phyloP scores from a whole-genome alignment of 2,113 vertebrate genomes.

The Chamaetylas fuelleborni region DNA sequence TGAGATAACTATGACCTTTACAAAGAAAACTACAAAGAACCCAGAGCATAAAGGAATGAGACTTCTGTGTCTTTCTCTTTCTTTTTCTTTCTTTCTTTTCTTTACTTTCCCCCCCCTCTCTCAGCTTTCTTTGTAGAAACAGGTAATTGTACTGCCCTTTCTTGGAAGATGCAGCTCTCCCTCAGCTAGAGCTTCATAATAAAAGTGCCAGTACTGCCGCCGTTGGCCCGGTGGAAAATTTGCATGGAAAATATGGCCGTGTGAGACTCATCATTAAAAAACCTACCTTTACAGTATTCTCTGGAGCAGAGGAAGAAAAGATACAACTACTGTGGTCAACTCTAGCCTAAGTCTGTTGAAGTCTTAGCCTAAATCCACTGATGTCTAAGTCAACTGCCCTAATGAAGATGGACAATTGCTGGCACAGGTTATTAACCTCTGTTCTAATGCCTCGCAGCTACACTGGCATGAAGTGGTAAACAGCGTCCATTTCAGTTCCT shows the following conservation, averaged over 20 bases:
- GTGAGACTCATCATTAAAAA: neutral
- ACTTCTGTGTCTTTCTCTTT: constrained; percentile 1
- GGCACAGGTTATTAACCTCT: neutral
- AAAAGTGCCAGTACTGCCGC: neutral
- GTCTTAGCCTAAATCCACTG: neutral
- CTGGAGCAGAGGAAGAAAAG: neutral
- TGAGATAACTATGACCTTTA: constrained; percentile 51
- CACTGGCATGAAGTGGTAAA: neutral
- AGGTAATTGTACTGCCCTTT: constrained; percentile 30
- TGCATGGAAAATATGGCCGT: neutral
- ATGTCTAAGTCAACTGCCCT: neutral
- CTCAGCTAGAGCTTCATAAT: neutral
- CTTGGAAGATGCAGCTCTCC: neutral
- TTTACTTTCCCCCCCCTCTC: neutral
- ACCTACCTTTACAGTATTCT: neutral
- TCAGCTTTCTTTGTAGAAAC: constrained; percentile 15
- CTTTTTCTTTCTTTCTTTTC: neutral
- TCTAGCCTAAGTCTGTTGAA: neutral
- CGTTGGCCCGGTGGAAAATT: neutral
- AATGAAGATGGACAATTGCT: neutral
- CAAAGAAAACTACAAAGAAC: constrained; percentile 45
- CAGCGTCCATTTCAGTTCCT: neutral
- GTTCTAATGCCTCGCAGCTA: neutral
- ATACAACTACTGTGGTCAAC: neutral
- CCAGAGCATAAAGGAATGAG: neutral